Evolutionary conservation across 1,140 invertebrate species (phyloP), one percentile per base, ranked within the genome.

Genomic region (Heliconius melpomene): DNA sequence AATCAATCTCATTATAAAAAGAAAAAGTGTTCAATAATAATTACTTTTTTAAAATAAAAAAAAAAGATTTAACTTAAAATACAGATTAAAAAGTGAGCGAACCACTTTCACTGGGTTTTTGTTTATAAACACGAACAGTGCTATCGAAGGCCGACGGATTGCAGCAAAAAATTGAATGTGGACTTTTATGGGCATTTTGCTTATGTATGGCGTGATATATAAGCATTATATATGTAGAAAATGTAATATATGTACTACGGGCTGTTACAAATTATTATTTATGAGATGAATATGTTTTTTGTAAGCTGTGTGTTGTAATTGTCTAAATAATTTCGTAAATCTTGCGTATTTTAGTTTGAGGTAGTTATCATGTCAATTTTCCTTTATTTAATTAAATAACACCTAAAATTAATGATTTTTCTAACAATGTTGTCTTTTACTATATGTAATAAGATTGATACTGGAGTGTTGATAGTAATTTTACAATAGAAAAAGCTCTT

Each of bases 91-190:
- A 66, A 66, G 26, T 16, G 57, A 75, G 6, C 60, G 8, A 32
- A 77, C 75, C 16, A 79, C 77, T 79, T 79, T 79, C 72, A 66
- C 77, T 77, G n/a, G 16, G 11, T 7, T 38, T 77, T 70, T 77
- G 75, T 70, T 77, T 77, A 54, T 77, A 77, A 77, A 77, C 75
- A 77, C 26, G 32, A 36, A 60, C 20, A 38, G n/a, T 13, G 36
- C 23, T 75, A 75, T 20, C 23, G 52, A 29, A 66, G 60, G 60
- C 26, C 26, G 60, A 29, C 11, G 29, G 60, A 66, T 66, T 66
- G 23, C 60, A 29, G 60, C 13, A 66, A 72, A 66, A 78, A 70
- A 50, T 57, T 72, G 23, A 52, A 38, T 78, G 46, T 66, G 9
- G 23, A 66, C 26, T 26, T 9, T 29, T 26, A 66, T 29, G 26